Percentiles rank a stretch among this genome's conserved stretches.
Evolutionary conservation across 2,888 invertebrate species (phyloP).

Genomic region (Gortyna flavago): DNA sequence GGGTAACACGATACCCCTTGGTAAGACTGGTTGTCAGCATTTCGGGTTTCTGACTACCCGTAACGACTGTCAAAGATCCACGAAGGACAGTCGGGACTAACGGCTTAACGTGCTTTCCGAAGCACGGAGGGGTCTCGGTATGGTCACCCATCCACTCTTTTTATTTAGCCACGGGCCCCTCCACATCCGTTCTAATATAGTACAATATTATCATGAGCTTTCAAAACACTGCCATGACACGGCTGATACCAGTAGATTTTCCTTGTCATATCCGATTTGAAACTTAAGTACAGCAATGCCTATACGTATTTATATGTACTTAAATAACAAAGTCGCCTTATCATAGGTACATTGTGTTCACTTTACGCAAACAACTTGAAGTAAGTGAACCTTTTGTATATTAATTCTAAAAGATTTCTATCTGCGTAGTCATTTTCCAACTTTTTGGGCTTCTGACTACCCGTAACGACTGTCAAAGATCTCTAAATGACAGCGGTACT

Average conservation of each 20-base stretch:
- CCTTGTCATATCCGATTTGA: conserved; percentile 39
- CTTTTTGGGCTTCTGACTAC: no score
- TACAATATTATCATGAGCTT: not conserved
- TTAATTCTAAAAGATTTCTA: not conserved
- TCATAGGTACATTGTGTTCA: conserved; percentile 10
- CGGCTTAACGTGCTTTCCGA: not conserved
- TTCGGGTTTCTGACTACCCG: not conserved
- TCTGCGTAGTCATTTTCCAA: not conserved
- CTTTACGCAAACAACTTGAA: not conserved
- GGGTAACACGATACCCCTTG: not conserved
- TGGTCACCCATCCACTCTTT: no score
- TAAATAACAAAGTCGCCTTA: conserved; percentile 6
- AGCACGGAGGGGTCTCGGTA: not conserved
- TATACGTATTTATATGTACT: conserved; percentile 19
- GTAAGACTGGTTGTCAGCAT: not conserved
- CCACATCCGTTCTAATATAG: not conserved
- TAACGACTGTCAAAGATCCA: not conserved
- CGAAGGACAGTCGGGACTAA: not conserved
- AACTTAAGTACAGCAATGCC: conserved; percentile 17
- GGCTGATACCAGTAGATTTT: not conserved
- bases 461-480: no score
- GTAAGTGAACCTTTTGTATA: not conserved
- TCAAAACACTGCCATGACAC: conserved; percentile 1
- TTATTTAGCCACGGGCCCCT: no score
- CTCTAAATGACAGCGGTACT: no score